Conservation (phyloP, 1,140 invertebrate genomes). For the Chironomus tepperi region DNA sequence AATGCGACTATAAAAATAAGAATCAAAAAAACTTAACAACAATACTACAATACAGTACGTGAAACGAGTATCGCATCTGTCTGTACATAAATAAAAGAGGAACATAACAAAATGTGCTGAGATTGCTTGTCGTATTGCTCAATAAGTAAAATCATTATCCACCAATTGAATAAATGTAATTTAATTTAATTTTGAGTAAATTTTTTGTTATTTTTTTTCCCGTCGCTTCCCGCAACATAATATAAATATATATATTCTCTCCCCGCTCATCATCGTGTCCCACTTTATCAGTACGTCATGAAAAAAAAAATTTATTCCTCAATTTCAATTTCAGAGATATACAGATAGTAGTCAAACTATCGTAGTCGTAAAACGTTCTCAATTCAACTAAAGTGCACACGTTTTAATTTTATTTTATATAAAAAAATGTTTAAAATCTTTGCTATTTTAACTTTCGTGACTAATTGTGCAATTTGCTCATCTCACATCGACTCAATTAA, state of each 20-base stretch:
- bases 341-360: neutral
- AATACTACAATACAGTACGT: no score
- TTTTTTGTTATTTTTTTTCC: neutral
- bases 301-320: neutral
- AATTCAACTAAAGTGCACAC: neutral
- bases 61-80: no score
- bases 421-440: neutral
- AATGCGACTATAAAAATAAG: no score
- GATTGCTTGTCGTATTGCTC: neutral
- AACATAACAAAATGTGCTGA: neutral
- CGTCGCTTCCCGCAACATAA: neutral
- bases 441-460: neutral
- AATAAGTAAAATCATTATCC: slow-evolving; percentile 6
- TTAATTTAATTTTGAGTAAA: slow-evolving; percentile 15
- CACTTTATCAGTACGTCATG: neutral
- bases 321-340: neutral
- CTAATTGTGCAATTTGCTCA: slow-evolving; percentile 20
- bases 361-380: neutral
- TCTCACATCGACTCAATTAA: neutral
- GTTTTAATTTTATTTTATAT: neutral
- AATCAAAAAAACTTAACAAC: no score
- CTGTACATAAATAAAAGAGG: neutral
- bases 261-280: neutral
- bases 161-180: neutral
- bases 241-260: neutral